Conservation (phyloP, 2,113 vertebrate species). For the Hippocampus barbouri region DNA sequence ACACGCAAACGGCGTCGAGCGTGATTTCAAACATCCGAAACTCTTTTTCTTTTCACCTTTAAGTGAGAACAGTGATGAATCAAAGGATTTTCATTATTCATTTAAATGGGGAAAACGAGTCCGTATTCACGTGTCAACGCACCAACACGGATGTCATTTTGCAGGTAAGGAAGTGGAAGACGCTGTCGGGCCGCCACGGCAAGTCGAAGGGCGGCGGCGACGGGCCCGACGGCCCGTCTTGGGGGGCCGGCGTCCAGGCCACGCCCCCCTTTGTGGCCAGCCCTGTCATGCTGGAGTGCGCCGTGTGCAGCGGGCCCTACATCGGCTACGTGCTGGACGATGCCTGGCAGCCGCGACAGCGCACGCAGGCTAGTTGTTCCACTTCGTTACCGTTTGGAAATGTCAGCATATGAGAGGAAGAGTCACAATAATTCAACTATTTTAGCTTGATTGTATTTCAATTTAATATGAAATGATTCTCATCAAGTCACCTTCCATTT, state of each 20-base stretch:
- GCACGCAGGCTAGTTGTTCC: constrained; percentile 65
- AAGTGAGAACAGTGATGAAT: too few relatives aligned
- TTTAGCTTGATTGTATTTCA: too few relatives aligned
- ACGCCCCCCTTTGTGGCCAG: constrained; percentile 61
- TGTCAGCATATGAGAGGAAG: too few relatives aligned
- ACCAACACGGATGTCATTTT: neutral
- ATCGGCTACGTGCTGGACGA: constrained; percentile 73
- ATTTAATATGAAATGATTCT: neutral
- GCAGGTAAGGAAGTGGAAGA: constrained; percentile 77
- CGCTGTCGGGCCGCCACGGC: constrained; percentile 65
- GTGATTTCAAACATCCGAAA: neutral
- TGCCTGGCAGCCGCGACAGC: constrained; percentile 74
- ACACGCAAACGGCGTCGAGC: too few relatives aligned
- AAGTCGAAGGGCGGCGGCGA: constrained; percentile 66
- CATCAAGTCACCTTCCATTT: neutral
- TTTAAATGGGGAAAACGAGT: too few relatives aligned
- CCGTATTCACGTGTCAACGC: neutral
- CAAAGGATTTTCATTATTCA: too few relatives aligned
- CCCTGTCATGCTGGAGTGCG: constrained; percentile 75
- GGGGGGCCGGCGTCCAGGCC: constrained; percentile 41
- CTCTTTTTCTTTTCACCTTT: too few relatives aligned
- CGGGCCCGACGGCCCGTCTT: constrained; percentile 47
- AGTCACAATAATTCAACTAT: too few relatives aligned
- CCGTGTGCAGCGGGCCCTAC: constrained; percentile 73
- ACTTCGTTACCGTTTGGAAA: neutral